Evolutionary conservation across 2,797 vertebrate species (phyloP).

Genomic region (Brotula barbata): DNA sequence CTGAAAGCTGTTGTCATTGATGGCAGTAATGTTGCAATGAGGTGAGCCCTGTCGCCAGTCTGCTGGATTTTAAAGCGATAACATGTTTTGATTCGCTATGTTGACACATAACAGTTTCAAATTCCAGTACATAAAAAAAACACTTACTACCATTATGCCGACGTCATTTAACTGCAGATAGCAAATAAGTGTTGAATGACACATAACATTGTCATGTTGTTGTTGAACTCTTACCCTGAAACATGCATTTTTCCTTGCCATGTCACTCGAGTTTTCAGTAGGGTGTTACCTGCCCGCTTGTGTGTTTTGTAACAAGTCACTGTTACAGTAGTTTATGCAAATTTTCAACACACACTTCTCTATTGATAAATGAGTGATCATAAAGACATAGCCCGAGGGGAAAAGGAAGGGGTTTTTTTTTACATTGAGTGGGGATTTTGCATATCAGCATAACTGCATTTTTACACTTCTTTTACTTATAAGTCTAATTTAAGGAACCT

Average conservation of each 20-base stretch:
- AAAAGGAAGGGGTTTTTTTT: too few relatives aligned
- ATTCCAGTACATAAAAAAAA: not conserved
- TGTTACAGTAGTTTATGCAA: slow-evolving; percentile 60
- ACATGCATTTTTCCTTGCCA: not conserved
- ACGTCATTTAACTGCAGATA: not conserved
- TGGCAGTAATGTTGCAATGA: slow-evolving; percentile 98
- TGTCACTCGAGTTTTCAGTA: slow-evolving; percentile 19
- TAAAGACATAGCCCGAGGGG: not conserved
- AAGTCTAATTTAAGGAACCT: not conserved
- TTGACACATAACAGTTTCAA: not conserved
- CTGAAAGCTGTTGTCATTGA: slow-evolving; percentile 92
- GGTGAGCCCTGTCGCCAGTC: slow-evolving; percentile 71
- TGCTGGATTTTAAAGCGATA: not conserved
- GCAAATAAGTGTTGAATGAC: slow-evolving; percentile 3
- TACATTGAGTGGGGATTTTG: not conserved
- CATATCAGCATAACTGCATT: not conserved
- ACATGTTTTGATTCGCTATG: not conserved
- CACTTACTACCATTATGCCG: too few relatives aligned
- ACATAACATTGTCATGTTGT: not conserved
- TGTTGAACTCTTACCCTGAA: slow-evolving; percentile 11
- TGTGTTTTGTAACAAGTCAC: slow-evolving; percentile 44
- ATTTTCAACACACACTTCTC: slow-evolving; percentile 33
- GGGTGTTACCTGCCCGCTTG: slow-evolving; percentile 32
- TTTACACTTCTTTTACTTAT: not conserved
- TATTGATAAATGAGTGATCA: not conserved